Conservation (phyloP, 2,888 invertebrate species). For the Netelia virgata region DNA sequence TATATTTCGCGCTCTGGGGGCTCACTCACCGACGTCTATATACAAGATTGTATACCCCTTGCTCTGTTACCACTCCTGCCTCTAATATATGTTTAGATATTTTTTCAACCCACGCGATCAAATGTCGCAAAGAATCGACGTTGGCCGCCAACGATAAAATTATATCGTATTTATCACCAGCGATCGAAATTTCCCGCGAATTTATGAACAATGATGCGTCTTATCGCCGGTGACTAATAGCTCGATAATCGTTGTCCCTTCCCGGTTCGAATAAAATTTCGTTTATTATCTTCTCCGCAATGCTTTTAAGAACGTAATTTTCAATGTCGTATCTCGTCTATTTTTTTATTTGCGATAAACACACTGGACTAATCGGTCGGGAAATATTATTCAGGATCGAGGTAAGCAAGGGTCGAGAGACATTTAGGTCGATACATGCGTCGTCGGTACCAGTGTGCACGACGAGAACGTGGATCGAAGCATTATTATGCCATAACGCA, state of each 20-base stretch:
- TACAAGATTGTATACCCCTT: not conserved
- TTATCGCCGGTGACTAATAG: slow-evolving; percentile 3
- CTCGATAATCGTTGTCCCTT: slow-evolving; percentile 19
- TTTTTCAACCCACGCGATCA: slow-evolving; percentile 7
- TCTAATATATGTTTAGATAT: not conserved
- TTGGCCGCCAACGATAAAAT: slow-evolving; percentile 25
- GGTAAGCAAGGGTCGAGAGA: slow-evolving; percentile 13
- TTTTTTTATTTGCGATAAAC: too few species aligned
- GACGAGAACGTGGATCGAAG: not conserved
- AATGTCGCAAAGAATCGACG: slow-evolving; percentile 11
- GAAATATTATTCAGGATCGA: slow-evolving; percentile 1
- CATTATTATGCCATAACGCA: slow-evolving; percentile 23
- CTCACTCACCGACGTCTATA: slow-evolving; percentile 32
- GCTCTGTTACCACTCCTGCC: not conserved
- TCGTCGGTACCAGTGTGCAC: not conserved
- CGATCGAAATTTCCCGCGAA: not conserved
- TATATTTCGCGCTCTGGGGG: slow-evolving; percentile 46
- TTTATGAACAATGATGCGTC: not conserved
- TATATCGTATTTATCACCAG: slow-evolving; percentile 30
- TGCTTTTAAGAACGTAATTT: slow-evolving; percentile 12
- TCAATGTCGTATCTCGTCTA: too few species aligned
- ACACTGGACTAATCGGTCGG: not conserved
- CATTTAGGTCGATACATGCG: not conserved
- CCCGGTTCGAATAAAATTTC: slow-evolving; percentile 10
- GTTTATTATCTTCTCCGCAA: not conserved